Conservation (phyloP, 2,888 invertebrate species). For the Augiades crinisus region DNA sequence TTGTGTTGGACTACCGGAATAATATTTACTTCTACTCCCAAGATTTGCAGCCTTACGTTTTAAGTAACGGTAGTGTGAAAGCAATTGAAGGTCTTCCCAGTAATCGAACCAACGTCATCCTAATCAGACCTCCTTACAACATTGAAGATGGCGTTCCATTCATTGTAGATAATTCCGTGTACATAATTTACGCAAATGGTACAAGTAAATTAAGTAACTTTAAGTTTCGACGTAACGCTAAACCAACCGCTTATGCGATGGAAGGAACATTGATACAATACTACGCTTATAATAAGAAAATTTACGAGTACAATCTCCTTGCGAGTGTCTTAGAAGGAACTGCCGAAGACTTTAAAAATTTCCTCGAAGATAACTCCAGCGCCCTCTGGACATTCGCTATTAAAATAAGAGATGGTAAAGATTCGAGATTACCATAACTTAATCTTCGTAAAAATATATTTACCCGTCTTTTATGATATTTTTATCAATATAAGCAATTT, state of each 20-base stretch:
- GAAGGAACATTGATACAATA: slow-evolving; percentile 55
- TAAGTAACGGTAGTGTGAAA: slow-evolving; percentile 40
- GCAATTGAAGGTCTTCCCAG: slow-evolving; percentile 52
- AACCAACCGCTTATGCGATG: slow-evolving; percentile 51
- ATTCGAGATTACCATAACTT: too few relatives aligned
- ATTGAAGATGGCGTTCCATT: slow-evolving; percentile 43
- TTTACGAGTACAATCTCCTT: slow-evolving; percentile 59
- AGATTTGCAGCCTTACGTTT: slow-evolving; percentile 47
- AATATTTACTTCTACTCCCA: slow-evolving; percentile 53
- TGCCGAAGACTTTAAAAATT: slow-evolving; percentile 39
- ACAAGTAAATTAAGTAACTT: slow-evolving; percentile 40
- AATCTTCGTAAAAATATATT: too few relatives aligned
- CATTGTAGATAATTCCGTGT: slow-evolving; percentile 44
- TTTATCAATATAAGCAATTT: too few relatives aligned
- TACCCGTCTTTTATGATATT: too few relatives aligned
- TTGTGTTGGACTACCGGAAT: slow-evolving; percentile 50
- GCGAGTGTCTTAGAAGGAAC: slow-evolving; percentile 27
- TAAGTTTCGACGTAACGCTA: slow-evolving; percentile 36
- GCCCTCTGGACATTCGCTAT: too few relatives aligned
- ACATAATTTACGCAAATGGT: slow-evolving; percentile 47
- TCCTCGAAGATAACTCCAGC: slow-evolving; percentile 42
- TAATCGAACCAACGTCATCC: slow-evolving; percentile 37
- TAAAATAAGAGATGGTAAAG: too few relatives aligned
- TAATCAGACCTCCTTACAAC: slow-evolving; percentile 51
- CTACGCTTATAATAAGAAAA: slow-evolving; percentile 54